Base-by-base conservation (phyloP, 2,113 vertebrate genomes). In the Romanogobio albipinnatus region DNA sequence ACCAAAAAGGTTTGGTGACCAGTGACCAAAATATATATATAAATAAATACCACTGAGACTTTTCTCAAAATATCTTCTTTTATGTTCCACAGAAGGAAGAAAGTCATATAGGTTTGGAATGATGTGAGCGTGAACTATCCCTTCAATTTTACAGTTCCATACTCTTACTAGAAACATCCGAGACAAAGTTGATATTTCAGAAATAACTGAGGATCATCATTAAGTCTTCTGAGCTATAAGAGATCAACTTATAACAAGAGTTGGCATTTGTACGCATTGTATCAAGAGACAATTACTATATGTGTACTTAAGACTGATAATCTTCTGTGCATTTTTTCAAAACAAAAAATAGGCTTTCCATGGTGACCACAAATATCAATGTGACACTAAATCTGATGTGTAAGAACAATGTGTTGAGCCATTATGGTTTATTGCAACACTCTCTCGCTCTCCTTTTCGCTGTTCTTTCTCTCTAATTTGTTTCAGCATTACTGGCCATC, bases 401-500 rank as follows among this genome's bases (percentile, higher is more conserved):
- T 49, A 36, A 53, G 62, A 77, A 77, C 51, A 76, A 51, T 29
- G 22, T 59, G 53, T 58, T 11, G 53, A 58, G 51, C 29, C 10
- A 33, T 77, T 77, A 59, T 7, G n/a, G 9, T 77, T 77, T 59
- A 77, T 39, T 59, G 51, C 53, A 77, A 39, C 53, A 59, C 29
- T 61, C 5, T 76, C 45, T 33, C 39, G 6, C 71, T 71, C 66
- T 76, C 58, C n/a, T 59, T 66, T 33, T 58, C 7, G 1, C 47
- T 71, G 9, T 62, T 76, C 19, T 56, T 17, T 75, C 6, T 24
- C 53, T 61, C 22, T 78, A 43, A 78, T 78, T 78, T 78, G 76
- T 78, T 78, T 79, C 58, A 79, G 58, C 8, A 79, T 79, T 47
- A 45, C n/a, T 62, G 58, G 39, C 39, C 58, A 64, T 62, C 39